Evolutionary conservation across 2,113 vertebrate species (phyloP), one percentile per base, ranked within the genome.

Genomic region (Dipodomys spectabilis): DNA sequence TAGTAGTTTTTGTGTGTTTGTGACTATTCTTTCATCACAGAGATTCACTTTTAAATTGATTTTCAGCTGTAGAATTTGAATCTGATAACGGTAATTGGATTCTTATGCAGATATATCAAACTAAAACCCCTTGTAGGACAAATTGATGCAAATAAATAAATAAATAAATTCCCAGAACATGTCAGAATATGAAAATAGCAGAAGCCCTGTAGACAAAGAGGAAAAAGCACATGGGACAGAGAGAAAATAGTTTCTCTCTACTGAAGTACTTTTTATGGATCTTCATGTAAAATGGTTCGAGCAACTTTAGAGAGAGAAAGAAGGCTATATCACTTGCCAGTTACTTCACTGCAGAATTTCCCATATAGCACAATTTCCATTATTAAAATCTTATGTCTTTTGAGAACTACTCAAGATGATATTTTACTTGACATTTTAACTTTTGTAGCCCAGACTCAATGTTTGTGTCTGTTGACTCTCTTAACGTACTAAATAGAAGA

Each of bases 31-130:
- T 90, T 72, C 32, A 39, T 60, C 30, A 82, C 6, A 6, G 53
- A 91, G 15, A 80, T 88, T 95, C 92, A 27, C 30, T 86, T 90
- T 93, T 68, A 94, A 88, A 84, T 39, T 89, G 81, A 22, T 57
- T 57, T 57, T 57, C 53, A 57, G 53, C 12, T 57, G 53, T 57
- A 13, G 53, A 57, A 57, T 57, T 57, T 57, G 53, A 57, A 57
- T 57, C 12, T 57, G 15, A 57, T 57, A 11, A 57, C 12, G 15
- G 53, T 57, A 57, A 57, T 13, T 57, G 15, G 53, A 57, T 57
- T 57, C 53, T 57, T 57, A 57, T 57, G 15, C 53, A 16, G 53
- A 57, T 57, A 57, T 57, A 13, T 57, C 16, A 16, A 57, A 57
- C 18, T 18, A 57, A 57, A 57, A 57, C 4, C 53, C 2, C 53